Conservation (phyloP, 2,113 vertebrate genomes). For the Plestiodon gilberti region DNA sequence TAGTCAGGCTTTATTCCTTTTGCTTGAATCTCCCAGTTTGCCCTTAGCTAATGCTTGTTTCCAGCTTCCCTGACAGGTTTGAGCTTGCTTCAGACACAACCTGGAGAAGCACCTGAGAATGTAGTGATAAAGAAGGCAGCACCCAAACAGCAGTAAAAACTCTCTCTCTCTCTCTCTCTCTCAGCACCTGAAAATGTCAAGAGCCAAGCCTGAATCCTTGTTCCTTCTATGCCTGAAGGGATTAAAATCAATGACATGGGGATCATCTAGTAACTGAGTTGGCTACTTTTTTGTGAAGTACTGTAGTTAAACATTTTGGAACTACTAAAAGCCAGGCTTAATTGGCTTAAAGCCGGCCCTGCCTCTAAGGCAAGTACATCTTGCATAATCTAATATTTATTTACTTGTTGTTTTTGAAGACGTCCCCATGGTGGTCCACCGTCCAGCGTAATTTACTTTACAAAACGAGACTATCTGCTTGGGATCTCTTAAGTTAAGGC, state of each 20-base stretch:
- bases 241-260: fast-evolving
- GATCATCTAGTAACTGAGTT: background rate
- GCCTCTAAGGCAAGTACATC: background rate
- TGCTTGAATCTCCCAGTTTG: background rate
- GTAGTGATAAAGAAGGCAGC: too few relatives aligned
- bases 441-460: background rate
- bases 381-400: too few relatives aligned
- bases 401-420: background rate
- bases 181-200: background rate
- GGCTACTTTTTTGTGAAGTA: background rate
- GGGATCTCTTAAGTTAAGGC: background rate
- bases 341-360: too few relatives aligned
- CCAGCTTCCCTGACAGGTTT: background rate
- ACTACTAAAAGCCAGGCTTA: too few relatives aligned
- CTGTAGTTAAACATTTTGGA: background rate
- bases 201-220: background rate
- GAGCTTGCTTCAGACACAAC: background rate
- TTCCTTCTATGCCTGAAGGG: background rate
- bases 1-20: background rate
- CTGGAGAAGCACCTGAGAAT: background rate
- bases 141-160: too few relatives aligned
- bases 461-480: background rate
- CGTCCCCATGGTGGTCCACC: background rate
- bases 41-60: background rate
- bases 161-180: too few relatives aligned